Conservation (phyloP, 2,797 vertebrate species). For the Sebastes taczanowskii region DNA sequence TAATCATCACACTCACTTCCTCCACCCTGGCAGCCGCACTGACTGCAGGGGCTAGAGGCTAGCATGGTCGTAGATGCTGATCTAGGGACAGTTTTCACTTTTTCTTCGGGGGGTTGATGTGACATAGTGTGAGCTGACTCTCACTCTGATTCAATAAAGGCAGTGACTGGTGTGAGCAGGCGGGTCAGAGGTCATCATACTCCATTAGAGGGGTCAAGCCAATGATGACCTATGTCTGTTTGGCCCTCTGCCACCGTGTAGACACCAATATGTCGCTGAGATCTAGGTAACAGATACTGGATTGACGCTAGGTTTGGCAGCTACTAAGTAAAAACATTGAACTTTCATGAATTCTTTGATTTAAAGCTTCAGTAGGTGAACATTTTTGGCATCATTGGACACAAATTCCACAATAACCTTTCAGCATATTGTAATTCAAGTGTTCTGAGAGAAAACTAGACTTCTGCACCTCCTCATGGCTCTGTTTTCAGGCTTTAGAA, state of each 20-base stretch:
- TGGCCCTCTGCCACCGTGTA: constrained; percentile 4
- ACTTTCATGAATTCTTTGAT: neutral
- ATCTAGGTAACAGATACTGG: constrained; percentile 6
- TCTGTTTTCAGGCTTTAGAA: no score
- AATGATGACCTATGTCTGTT: constrained; percentile 37
- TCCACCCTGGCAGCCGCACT: constrained; percentile 29
- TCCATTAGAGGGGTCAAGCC: constrained; percentile 65
- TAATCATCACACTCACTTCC: constrained; percentile 71
- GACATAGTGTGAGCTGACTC: constrained; percentile 39
- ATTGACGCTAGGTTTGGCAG: neutral
- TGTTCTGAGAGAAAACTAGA: no score
- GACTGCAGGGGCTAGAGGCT: constrained; percentile 32
- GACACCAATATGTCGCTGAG: constrained; percentile 28
- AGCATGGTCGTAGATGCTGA: constrained; percentile 21
- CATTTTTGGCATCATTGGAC: no score
- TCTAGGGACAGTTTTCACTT: constrained; percentile 42
- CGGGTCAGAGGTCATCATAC: constrained; percentile 59
- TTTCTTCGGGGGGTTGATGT: constrained; percentile 19
- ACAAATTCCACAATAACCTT: no score
- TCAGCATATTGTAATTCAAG: no score
- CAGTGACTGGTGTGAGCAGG: constrained; percentile 20
- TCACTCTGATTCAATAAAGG: constrained; percentile 9
- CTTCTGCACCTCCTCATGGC: no score
- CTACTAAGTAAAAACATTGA: neutral
- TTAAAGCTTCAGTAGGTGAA: neutral